Evolutionary conservation across 2,113 vertebrate genomes (phyloP), one percentile per base, ranked within the genome.

Genomic region (Megaptera novaeangliae): DNA sequence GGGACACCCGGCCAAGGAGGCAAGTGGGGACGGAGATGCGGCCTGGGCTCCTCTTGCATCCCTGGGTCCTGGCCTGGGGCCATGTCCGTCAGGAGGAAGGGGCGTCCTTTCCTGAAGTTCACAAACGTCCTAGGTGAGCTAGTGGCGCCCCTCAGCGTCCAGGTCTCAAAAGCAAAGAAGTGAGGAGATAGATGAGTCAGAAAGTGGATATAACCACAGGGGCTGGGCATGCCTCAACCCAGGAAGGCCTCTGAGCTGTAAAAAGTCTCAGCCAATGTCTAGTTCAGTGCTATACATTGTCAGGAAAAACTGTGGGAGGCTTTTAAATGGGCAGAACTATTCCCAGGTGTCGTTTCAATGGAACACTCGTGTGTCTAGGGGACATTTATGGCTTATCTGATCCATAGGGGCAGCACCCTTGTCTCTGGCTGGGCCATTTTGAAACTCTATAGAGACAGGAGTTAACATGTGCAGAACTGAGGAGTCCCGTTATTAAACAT

Each of bases 111-210:
- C 57, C 59, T 52, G 68, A 96, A 41, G 69, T 91, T 88, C 85
- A 39, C 55, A 61, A 57, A 89, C 36, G 66, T 20, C 92, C 84
- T 66, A 0, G 3, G 34, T 10, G 52, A 89, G n/a, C 74, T 59
- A 29, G 44, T 63, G 59, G 39, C 1, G 3, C 81, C 86, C 31
- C 44, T 71, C 59, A 49, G 66, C 8, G 14, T 86, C 77, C 91
- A 86, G 34, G 18, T 72, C 87, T 71, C 96, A 49, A 94, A 96
- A 49, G 52, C 72, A 94, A 66, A 94, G 78, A 88, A 96, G 31
- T 59, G 36, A 46, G 52, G 29, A 88, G 44, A 92, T 69, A 49
- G 52, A 88, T 75, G 55, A 82, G 41, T 61, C 78, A 44, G 39
- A 88, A 93, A 78, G 77, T 13, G 18, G 36, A 75, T 44, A 31